Conservation (phyloP, 2,888 invertebrate species). For the Andrena camellia region DNA sequence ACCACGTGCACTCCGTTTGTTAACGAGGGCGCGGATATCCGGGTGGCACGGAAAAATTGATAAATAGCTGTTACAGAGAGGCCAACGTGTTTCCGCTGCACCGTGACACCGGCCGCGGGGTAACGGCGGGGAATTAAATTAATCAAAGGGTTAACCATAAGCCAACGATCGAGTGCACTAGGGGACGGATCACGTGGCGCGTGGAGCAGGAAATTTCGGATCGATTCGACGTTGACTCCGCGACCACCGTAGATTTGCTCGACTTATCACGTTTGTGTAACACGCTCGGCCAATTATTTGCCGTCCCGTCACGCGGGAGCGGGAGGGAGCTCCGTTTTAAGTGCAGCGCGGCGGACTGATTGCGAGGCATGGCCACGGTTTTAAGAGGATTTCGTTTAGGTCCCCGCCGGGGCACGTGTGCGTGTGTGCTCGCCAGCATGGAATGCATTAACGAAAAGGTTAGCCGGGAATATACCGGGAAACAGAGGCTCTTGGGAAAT, state of each 20-base stretch:
- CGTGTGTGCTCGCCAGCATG: not conserved
- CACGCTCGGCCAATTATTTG: too few relatives aligned
- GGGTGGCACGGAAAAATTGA: too few relatives aligned
- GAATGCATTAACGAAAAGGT: slow-evolving; percentile 9
- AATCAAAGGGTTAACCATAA: not conserved
- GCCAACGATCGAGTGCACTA: not conserved
- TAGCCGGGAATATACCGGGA: not conserved
- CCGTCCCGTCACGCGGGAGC: too few relatives aligned
- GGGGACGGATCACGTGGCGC: not conserved
- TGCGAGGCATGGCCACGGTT: not conserved
- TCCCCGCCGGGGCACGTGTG: not conserved
- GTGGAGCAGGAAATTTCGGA: not conserved
- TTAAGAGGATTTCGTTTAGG: slow-evolving; percentile 9
- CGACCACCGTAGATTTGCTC: too few relatives aligned
- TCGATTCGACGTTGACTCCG: too few relatives aligned
- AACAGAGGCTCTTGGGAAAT: not conserved
- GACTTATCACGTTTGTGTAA: too few relatives aligned
- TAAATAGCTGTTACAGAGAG: too few relatives aligned
- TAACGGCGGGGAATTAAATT: not conserved
- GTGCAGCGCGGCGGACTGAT: too few relatives aligned
- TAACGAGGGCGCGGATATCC: too few relatives aligned
- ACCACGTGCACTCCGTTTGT: too few relatives aligned
- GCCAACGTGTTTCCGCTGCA: too few relatives aligned
- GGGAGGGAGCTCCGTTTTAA: too few relatives aligned
- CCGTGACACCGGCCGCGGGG: not conserved